Conservation (phyloP, 2,113 vertebrate species). For the Centrocercus urophasianus region DNA sequence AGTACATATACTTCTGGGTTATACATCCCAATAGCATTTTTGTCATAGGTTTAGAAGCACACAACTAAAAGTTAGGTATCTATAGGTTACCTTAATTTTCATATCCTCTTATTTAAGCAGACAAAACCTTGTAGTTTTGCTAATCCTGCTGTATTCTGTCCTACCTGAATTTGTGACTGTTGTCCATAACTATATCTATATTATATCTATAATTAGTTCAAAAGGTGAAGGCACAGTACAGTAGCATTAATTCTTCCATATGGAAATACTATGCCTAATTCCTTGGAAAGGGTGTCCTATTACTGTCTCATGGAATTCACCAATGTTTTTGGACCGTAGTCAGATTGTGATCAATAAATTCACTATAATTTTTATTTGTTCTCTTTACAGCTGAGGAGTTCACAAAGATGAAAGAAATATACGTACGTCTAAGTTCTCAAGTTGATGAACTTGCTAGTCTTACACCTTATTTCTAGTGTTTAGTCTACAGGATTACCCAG, state of each 20-base stretch:
- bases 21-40: not conserved
- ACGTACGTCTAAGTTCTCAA: not conserved
- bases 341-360: not conserved
- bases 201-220: not conserved
- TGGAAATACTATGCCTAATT: not conserved
- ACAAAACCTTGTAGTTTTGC: not conserved
- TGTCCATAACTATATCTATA: not conserved
- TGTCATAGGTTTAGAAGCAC: not conserved
- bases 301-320: not conserved
- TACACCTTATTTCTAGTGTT: not conserved
- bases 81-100: not conserved
- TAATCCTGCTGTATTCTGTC: not conserved
- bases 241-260: not conserved
- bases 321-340: not conserved
- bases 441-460: rapidly evolving
- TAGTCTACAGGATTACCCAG: not conserved
- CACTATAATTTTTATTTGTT: not conserved
- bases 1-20: not conserved
- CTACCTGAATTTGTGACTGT: not conserved
- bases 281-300: not conserved
- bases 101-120: not conserved
- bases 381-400: not conserved
- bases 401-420: not conserved
- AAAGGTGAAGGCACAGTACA: not conserved
- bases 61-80: not conserved